Percentiles rank a stretch among this genome's conserved stretches.
phyloP scores from a whole-genome alignment of 2,113 vertebrate genomes.

The Rhegmatorhina hoffmannsi region DNA sequence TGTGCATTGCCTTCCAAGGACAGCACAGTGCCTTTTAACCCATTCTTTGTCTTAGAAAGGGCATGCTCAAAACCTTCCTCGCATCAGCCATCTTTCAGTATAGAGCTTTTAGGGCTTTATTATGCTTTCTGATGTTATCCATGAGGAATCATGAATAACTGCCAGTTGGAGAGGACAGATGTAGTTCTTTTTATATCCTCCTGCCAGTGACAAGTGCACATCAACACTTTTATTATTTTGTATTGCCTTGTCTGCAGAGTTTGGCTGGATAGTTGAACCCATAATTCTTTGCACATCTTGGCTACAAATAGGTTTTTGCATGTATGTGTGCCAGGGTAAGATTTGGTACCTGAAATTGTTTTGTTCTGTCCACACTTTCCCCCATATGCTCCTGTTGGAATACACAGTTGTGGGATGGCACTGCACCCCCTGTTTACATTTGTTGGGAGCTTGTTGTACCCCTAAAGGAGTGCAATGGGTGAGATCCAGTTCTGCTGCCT shows the following conservation, averaged over 20 bases:
- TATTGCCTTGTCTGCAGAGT: background rate
- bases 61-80: background rate
- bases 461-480: background rate
- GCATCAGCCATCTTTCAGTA: background rate
- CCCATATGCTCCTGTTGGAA: background rate
- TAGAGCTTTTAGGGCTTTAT: background rate
- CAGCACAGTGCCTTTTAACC: background rate
- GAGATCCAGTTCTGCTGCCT: background rate
- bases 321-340: background rate
- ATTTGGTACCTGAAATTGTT: background rate
- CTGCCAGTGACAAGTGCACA: background rate
- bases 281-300: background rate
- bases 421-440: background rate
- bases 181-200: background rate
- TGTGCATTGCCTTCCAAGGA: background rate
- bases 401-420: background rate
- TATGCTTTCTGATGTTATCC: background rate
- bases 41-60: background rate
- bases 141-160: background rate
- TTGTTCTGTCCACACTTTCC: background rate
- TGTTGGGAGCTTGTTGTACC: background rate
- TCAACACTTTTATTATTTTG: background rate
- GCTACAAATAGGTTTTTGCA: background rate
- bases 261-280: background rate
- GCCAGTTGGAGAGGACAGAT: background rate